Evolutionary conservation across 92 coral and sea anemone species (phyloP), one percentile per base, ranked within the genome.

Genomic region (Porites divaricata): DNA sequence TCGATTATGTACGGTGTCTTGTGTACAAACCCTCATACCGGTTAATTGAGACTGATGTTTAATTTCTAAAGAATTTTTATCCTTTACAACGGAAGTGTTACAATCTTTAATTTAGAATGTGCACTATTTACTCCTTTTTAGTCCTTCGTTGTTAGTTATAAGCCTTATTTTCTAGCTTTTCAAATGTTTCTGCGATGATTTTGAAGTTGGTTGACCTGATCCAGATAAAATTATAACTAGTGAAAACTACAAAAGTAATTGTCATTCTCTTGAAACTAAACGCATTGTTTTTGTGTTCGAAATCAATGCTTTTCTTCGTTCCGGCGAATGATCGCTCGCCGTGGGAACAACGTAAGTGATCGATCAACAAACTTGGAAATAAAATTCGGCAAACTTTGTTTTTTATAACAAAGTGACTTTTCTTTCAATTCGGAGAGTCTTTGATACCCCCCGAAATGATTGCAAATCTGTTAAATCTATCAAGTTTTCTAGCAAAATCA

Each of bases 211-310:
- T 86, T 90, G 93, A 90, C 93, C 93, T 35, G 45, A 35, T 61
- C 93, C 87, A 76, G 93, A 85, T 90, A 86, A 90, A 86, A 79
- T 86, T 86, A 90, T 84, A 90, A 90, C 75, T 61, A 67, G 59
- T 78, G 45, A 70, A 74, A 85, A 72, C 86, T 89, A 52, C 81
- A 50, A 74, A 73, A 74, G 75, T 85, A 82, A 81, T 81, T 89
- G 90, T 75, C 90, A 67, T 68, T 83, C 88, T 85, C 80, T 79
- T 86, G 83, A 63, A 62, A 73, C 52, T 59, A 86, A 80, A 14
- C 80, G 50, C 58, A 70, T 86, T 81, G 90, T 86, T 49, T 81
- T 57, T 72, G 58, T 72, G 53, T 49, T 24, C 51, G 72, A 63
- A 51, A 53, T 61, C 71, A 82, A 63, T 58, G 68, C 63, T 15